These are phyloP conservation scores for Cladopsammia gracilis DNA, from an alignment of 64 coral and sea anemone species.

Conservation along the genomic window DNA sequence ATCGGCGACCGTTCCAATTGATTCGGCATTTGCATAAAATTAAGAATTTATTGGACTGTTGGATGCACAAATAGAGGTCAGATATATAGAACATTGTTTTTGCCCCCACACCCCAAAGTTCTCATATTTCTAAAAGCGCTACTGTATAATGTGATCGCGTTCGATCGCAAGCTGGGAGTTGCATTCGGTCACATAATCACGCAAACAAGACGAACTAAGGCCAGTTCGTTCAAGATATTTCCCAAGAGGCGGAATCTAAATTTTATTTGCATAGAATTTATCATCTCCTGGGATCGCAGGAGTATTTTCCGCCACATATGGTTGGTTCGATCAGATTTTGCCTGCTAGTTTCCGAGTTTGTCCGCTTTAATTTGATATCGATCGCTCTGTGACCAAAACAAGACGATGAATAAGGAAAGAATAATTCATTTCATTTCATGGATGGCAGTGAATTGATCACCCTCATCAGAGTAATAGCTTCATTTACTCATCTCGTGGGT, in stretches of 20 bases:
- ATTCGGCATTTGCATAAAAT: constrained; percentile 36
- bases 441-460: background rate
- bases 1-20: background rate
- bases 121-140: constrained; percentile 29
- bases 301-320: background rate
- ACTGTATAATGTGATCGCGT: background rate
- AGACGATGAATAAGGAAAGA: background rate
- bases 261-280: background rate
- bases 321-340: background rate
- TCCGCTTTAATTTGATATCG: background rate
- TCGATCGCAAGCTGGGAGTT: background rate
- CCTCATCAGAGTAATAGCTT: background rate
- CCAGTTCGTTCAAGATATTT: background rate
- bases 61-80: background rate
- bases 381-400: constrained; percentile 32
- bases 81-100: background rate
- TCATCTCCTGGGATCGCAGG: background rate
- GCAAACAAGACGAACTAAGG: background rate
- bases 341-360: background rate
- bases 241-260: background rate
- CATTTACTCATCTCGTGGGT: background rate
- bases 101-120: constrained; percentile 40
- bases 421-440: background rate
- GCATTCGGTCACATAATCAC: constrained; percentile 40
- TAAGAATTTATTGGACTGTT: constrained; percentile 38